Conservation (phyloP, 2,888 invertebrate genomes). For the Elegia similella region DNA sequence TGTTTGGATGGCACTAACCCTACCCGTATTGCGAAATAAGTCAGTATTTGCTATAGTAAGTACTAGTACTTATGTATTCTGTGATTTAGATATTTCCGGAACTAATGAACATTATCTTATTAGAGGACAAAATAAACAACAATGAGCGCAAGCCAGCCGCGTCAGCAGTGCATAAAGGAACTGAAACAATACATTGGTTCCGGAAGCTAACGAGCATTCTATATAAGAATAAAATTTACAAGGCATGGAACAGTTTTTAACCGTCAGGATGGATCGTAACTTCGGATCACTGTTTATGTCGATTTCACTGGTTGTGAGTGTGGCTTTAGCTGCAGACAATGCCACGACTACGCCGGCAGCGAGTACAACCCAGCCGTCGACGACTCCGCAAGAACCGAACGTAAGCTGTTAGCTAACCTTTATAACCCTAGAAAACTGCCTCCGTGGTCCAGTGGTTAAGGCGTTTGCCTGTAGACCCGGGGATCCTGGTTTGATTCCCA, state of each 20-base stretch:
- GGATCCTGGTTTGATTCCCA: too few relatives aligned
- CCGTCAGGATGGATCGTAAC: neutral
- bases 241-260: neutral
- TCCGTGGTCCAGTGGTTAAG: too few relatives aligned
- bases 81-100: too few relatives aligned
- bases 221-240: conserved; percentile 12
- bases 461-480: too few relatives aligned
- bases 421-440: too few relatives aligned
- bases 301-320: neutral
- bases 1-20: too few relatives aligned
- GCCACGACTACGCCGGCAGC: neutral
- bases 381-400: neutral
- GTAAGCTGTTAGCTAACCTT: neutral
- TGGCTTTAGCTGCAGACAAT: neutral
- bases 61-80: too few relatives aligned
- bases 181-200: neutral
- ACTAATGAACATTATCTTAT: neutral
- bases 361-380: neutral
- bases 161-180: neutral
- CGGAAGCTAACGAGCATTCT: neutral
- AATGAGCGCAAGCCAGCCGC: neutral
- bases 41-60: too few relatives aligned
- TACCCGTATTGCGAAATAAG: too few relatives aligned
- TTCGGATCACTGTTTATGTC: neutral
- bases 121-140: neutral